phyloP scores from a whole-genome alignment of 2,113 vertebrate genomes.

The Odocoileus virginianus region DNA sequence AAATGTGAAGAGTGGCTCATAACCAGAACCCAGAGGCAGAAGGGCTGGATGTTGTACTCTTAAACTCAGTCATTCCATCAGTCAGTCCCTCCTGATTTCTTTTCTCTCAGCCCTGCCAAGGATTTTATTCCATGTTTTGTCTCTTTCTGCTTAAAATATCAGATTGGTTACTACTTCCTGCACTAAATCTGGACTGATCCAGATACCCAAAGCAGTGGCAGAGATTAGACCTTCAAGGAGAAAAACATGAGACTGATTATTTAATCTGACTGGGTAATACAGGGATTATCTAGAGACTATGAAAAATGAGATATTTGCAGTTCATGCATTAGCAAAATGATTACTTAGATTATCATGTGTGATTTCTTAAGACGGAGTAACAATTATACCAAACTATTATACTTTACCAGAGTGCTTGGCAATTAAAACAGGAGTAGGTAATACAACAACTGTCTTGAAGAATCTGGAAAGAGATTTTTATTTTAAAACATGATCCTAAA shows the following conservation, averaged over 20 bases:
- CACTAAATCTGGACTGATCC: not conserved
- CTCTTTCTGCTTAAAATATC: not conserved
- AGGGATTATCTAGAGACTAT: not conserved
- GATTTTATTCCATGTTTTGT: not conserved
- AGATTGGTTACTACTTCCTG: not conserved
- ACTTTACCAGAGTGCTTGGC: not conserved
- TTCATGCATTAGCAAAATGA: not conserved
- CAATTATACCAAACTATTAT: not conserved
- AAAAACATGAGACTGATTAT: not conserved
- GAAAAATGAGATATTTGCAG: not conserved
- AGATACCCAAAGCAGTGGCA: not conserved
- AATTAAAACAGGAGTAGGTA: not conserved
- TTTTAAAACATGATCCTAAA: not conserved
- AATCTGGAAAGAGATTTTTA: not conserved
- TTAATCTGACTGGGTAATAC: not conserved
- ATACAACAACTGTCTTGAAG: not conserved
- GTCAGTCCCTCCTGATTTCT: not conserved
- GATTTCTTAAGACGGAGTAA: not conserved
- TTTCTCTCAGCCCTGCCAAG: not conserved
- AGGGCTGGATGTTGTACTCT: too few species aligned
- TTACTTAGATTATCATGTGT: not conserved
- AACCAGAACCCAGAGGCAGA: not conserved
- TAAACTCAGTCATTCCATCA: not conserved
- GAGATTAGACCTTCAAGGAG: not conserved
- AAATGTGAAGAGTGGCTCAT: not conserved